A percentile compares a stretch with the other conserved stretches of the same genome.
These are phyloP conservation scores for Temnothorax curvispinosus DNA, from an alignment of 1,140 invertebrate species.

Conservation along the genomic window DNA sequence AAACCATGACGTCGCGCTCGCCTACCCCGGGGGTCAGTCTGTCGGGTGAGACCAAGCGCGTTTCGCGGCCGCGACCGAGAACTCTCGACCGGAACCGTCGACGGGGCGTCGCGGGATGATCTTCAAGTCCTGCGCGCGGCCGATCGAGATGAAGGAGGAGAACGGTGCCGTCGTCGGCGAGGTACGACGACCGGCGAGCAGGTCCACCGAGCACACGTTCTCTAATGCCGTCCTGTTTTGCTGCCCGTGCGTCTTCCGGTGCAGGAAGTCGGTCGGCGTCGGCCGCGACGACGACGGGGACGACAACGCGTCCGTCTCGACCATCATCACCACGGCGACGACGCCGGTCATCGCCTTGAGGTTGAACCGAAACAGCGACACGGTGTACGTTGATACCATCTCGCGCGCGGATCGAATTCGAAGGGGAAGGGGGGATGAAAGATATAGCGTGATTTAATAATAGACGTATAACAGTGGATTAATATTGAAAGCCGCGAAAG, in stretches of 20 bases:
- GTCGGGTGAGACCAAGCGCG: neutral
- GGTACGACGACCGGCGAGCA: neutral
- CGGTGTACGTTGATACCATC: slow-evolving; percentile 75
- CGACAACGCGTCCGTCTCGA: slow-evolving; percentile 58
- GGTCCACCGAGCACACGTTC: slow-evolving; percentile 69
- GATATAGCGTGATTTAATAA: neutral
- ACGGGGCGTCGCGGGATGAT: slow-evolving; percentile 74
- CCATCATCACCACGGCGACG: slow-evolving; percentile 70
- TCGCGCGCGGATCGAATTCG: neutral
- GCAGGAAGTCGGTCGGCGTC: slow-evolving; percentile 78
- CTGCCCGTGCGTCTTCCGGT: slow-evolving; percentile 83
- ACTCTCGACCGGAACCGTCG: slow-evolving; percentile 45
- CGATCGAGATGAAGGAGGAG: slow-evolving; percentile 64
- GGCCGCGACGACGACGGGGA: slow-evolving; percentile 54
- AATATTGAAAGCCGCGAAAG: slow-evolving; percentile 1
- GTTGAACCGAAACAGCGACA: slow-evolving; percentile 72
- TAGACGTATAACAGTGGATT: slow-evolving; percentile 5
- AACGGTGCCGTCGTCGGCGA: slow-evolving; percentile 42
- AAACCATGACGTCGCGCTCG: neutral
- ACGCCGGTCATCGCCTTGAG: slow-evolving; percentile 82
- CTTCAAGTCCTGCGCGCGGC: slow-evolving; percentile 81
- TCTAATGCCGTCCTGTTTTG: slow-evolving; percentile 79
- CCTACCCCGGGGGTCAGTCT: neutral
- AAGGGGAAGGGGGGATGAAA: too few relatives aligned
- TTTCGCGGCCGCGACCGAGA: neutral